Percentiles rank a stretch among this genome's conserved stretches.
These are phyloP conservation scores for Hirtodrosophila trivittata DNA, from an alignment of 2,888 invertebrate genomes.

Conservation along the genomic window DNA sequence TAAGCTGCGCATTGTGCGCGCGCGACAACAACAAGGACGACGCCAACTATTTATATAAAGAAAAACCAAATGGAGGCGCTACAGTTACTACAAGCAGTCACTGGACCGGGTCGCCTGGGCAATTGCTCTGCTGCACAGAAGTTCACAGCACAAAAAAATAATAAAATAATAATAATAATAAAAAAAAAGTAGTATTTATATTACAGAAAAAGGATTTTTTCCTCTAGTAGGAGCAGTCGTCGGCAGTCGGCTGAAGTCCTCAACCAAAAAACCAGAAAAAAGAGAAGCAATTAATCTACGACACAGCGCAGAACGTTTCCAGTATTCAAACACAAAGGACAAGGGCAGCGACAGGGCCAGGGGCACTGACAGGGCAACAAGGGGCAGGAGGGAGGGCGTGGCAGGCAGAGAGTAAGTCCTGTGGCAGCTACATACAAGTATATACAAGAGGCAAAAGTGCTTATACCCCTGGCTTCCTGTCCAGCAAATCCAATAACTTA, in stretches of 20 bases:
- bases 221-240: no score
- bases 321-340: conserved; percentile 14
- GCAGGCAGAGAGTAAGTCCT: background rate
- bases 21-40: conserved; percentile 34
- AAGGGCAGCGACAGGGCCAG: no score
- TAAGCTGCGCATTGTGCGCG: conserved; percentile 71
- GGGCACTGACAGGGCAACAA: conserved; percentile 45
- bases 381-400: background rate
- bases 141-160: conserved; percentile 40
- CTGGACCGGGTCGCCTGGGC: conserved; percentile 45
- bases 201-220: conserved; percentile 68
- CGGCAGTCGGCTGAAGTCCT: no score
- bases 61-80: conserved; percentile 52
- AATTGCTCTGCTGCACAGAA: conserved; percentile 58
- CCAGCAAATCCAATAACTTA: conserved; percentile 83
- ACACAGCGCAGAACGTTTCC: conserved; percentile 61
- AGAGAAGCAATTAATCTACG: conserved; percentile 82
- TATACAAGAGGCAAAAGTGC: conserved; percentile 54
- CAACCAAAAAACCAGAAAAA: conserved; percentile 41
- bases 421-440: background rate
- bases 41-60: conserved; percentile 75
- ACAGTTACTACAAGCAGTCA: conserved; percentile 30
- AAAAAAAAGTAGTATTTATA: conserved; percentile 62
- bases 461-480: conserved; percentile 75
- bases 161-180: conserved; percentile 16